Evolutionary conservation across 2,888 invertebrate species (phyloP).

Genomic region (Oscheius myriophilus): DNA sequence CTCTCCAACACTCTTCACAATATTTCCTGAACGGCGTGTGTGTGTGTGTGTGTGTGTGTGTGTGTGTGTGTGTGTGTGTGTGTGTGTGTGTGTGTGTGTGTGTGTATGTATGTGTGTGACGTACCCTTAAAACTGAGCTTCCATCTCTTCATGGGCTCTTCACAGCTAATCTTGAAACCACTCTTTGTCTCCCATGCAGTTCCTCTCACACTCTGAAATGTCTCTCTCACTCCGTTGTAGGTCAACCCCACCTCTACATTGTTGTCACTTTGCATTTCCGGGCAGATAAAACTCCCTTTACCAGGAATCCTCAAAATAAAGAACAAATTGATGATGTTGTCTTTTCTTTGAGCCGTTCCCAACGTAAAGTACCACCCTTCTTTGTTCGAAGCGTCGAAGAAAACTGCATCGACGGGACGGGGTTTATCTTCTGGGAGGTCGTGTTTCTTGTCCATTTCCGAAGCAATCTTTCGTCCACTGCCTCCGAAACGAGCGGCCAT

Average conservation of each 20-base stretch:
- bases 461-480: slow-evolving; percentile 42
- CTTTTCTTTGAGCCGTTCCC: slow-evolving; percentile 61
- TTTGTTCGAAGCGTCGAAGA: slow-evolving; percentile 79
- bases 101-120: too few relatives aligned
- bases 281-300: slow-evolving; percentile 77
- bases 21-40: slow-evolving; percentile 31
- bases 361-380: slow-evolving; percentile 72
- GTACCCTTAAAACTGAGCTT: slow-evolving; percentile 76
- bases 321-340: slow-evolving; percentile 63
- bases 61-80: too few relatives aligned
- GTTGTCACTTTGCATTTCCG: slow-evolving; percentile 56
- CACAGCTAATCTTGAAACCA: slow-evolving; percentile 79
- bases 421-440: slow-evolving; percentile 43
- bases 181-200: slow-evolving; percentile 77
- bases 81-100: too few relatives aligned
- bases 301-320: slow-evolving; percentile 76
- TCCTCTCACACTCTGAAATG: slow-evolving; percentile 47
- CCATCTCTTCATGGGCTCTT: slow-evolving; percentile 83
- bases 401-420: slow-evolving; percentile 82
- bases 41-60: too few relatives aligned
- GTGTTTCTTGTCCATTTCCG: slow-evolving; percentile 57
- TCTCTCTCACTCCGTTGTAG: background rate
- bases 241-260: slow-evolving; percentile 57
- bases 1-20: slow-evolving; percentile 24
- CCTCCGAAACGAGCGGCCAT: slow-evolving; percentile 59